Conservation (phyloP, 2,888 invertebrate genomes). For the Amblyjoppa fuscipennis region DNA sequence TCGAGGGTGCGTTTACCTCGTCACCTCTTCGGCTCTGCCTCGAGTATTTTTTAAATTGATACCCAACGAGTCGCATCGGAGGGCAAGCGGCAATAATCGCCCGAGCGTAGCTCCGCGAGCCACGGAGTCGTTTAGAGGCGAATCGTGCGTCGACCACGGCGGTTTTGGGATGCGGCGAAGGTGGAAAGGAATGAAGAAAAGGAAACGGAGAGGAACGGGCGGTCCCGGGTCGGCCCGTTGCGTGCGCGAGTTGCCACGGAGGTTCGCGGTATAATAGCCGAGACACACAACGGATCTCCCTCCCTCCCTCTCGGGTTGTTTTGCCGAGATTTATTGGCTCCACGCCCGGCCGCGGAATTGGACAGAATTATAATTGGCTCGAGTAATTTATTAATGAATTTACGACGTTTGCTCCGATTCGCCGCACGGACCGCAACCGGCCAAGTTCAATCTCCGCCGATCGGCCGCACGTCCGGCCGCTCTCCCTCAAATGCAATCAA, state of each 20-base stretch:
- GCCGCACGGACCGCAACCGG: slow-evolving; percentile 43
- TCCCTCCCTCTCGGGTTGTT: slow-evolving; percentile 71
- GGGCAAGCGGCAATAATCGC: slow-evolving; percentile 46
- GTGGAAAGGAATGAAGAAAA: slow-evolving; percentile 40
- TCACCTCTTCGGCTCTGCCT: slow-evolving; percentile 19
- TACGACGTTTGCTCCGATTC: slow-evolving; percentile 72
- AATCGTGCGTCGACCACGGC: slow-evolving; percentile 28
- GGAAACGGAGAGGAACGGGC: slow-evolving; percentile 45
- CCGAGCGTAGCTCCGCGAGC: slow-evolving; percentile 61
- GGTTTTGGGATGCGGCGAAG: slow-evolving; percentile 11
- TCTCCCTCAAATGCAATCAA: slow-evolving; percentile 60
- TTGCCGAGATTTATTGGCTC: slow-evolving; percentile 75
- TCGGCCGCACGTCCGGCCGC: slow-evolving; percentile 37
- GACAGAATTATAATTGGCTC: slow-evolving; percentile 80
- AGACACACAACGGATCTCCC: slow-evolving; percentile 62
- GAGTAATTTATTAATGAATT: slow-evolving; percentile 80
- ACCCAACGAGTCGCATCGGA: slow-evolving; percentile 17
- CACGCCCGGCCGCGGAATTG: slow-evolving; percentile 75
- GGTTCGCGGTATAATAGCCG: slow-evolving; percentile 66
- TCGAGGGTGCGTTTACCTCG: background rate
- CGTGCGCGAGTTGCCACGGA: slow-evolving; percentile 60
- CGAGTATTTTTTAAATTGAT: slow-evolving; percentile 48
- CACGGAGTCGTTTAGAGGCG: slow-evolving; percentile 39
- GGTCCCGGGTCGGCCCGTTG: slow-evolving; percentile 52
- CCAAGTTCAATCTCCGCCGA: slow-evolving; percentile 37